A percentile compares a stretch with the other conserved stretches of the same genome.
phyloP scores from a whole-genome alignment of 2,113 vertebrate genomes.

The Callopanchax toddi region DNA sequence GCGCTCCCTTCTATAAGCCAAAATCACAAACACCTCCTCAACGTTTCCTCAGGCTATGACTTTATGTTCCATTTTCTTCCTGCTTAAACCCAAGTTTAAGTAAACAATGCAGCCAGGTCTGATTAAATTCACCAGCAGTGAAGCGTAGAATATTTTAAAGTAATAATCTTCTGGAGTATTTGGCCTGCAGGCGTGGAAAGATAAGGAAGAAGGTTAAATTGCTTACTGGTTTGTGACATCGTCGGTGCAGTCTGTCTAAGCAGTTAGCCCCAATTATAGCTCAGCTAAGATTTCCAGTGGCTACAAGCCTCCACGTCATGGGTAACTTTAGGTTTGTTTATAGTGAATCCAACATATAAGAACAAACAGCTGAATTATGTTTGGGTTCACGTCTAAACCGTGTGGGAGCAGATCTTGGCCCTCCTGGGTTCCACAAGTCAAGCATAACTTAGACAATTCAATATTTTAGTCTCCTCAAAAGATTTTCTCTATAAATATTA shows the following conservation, averaged over 20 bases:
- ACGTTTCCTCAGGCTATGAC: not conserved
- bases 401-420: not conserved
- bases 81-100: not conserved
- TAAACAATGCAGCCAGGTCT: not conserved
- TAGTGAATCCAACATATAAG: too few relatives aligned
- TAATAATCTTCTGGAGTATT: constrained; percentile 34
- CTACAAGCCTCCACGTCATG: not conserved
- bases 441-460: not conserved
- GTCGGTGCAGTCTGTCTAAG: constrained; percentile 13
- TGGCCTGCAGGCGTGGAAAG: constrained; percentile 29
- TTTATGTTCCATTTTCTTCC: not conserved
- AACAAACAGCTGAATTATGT: not conserved
- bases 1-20: not conserved
- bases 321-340: too few relatives aligned
- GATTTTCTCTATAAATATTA: not conserved
- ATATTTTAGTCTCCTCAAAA: not conserved
- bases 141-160: constrained; percentile 41
- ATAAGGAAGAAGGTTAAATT: constrained; percentile 34
- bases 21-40: not conserved
- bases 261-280: constrained; percentile 40
- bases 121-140: constrained; percentile 16
- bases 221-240: constrained; percentile 4
- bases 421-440: not conserved
- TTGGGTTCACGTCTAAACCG: not conserved
- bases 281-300: constrained; percentile 15